Evolutionary conservation across 1,140 invertebrate genomes (phyloP).

Genomic region (Papilio helenus): DNA sequence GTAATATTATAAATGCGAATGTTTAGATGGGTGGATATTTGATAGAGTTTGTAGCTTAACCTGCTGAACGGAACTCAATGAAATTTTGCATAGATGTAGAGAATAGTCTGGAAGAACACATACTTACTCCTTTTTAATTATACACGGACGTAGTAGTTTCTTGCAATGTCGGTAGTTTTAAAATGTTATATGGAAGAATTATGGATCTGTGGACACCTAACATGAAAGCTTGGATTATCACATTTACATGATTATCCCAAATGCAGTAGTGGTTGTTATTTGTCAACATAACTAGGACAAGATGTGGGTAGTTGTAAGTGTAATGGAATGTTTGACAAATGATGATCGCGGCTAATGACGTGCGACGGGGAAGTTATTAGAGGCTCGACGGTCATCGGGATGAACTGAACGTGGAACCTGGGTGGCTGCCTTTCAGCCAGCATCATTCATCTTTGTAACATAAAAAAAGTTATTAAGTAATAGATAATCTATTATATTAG

Average conservation of each 20-base stretch:
- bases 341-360: constrained; percentile 43
- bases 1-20: too few relatives aligned
- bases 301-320: neutral
- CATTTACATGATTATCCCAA: neutral
- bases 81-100: too few relatives aligned
- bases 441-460: constrained; percentile 32
- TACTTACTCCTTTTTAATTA: too few relatives aligned
- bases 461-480: constrained; percentile 35
- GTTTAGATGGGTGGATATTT: too few relatives aligned
- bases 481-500: constrained; percentile 13
- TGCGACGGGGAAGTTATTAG: constrained; percentile 41
- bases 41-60: too few relatives aligned
- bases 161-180: too few relatives aligned
- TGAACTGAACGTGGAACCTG: constrained; percentile 33
- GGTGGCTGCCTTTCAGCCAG: constrained; percentile 36
- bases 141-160: too few relatives aligned
- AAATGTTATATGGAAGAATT: too few relatives aligned
- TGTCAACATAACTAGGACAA: constrained; percentile 23
- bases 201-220: too few relatives aligned
- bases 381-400: constrained; percentile 24
- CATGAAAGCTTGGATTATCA: too few relatives aligned
- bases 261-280: constrained; percentile 16
- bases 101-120: too few relatives aligned
- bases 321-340: constrained; percentile 46
- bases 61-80: too few relatives aligned